Percentiles rank a stretch among this genome's conserved stretches.
phyloP scores from a whole-genome alignment of 2,888 invertebrate species.

The Folsomia candida region DNA sequence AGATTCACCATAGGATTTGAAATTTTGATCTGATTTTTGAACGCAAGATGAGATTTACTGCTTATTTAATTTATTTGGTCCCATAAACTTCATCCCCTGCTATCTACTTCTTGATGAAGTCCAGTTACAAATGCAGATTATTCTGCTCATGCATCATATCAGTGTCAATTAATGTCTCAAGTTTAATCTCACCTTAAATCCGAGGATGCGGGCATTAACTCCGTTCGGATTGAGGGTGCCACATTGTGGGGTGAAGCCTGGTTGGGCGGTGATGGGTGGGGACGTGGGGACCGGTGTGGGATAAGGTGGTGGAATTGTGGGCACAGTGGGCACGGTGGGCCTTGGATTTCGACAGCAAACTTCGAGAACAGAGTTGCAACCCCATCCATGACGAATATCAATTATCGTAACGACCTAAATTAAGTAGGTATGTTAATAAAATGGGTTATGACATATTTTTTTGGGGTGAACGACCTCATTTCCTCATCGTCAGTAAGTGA shows the following conservation, averaged over 20 bases:
- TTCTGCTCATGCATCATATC: no score
- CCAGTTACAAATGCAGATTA: no score
- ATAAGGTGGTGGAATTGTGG: conserved; percentile 19
- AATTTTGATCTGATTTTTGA: no score
- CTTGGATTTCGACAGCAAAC: conserved; percentile 47
- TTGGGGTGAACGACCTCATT: background rate
- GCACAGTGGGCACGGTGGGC: conserved; percentile 13
- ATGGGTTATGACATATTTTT: background rate
- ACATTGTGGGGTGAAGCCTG: conserved; percentile 44
- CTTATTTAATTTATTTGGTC: no score
- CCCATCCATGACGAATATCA: conserved; percentile 41
- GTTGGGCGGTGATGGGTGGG: conserved; percentile 19
- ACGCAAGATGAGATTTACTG: no score
- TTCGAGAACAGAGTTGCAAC: conserved; percentile 43
- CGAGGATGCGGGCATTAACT: conserved; percentile 47
- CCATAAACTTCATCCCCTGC: no score
- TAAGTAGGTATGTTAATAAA: background rate
- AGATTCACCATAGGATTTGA: no score
- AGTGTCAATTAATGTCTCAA: no score
- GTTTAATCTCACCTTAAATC: conserved; percentile 44
- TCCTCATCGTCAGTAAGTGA: no score
- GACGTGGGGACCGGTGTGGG: conserved; percentile 15
- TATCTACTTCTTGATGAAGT: no score
- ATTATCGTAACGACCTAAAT: conserved; percentile 20
- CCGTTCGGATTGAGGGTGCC: conserved; percentile 50